phyloP scores from a whole-genome alignment of 2,797 vertebrate genomes.

The Margarornis squamiger region DNA sequence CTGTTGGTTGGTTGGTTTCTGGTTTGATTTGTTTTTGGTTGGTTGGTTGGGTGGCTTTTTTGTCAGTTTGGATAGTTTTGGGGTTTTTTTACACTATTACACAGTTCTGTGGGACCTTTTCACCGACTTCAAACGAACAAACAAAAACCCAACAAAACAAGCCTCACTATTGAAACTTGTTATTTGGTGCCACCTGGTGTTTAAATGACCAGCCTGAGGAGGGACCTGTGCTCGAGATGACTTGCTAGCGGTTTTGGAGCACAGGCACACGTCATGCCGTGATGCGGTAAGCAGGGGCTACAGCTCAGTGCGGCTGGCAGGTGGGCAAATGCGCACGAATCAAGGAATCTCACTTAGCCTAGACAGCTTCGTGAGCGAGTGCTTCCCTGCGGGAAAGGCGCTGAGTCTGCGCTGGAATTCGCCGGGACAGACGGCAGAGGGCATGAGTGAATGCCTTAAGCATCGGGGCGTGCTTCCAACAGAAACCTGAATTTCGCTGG shows the following conservation, averaged over 20 bases:
- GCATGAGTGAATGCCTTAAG: conserved; percentile 48
- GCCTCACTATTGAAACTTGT: neutral
- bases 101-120: neutral
- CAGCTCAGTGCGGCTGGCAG: neutral
- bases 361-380: fast-evolving
- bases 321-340: fast-evolving
- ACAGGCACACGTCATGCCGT: fast-evolving
- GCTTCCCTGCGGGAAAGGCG: no score
- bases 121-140: no score
- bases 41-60: neutral
- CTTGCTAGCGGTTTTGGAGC: fast-evolving
- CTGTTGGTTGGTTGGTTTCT: neutral
- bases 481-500: neutral
- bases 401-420: neutral
- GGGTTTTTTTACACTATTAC: neutral
- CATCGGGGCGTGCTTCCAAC: neutral
- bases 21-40: neutral
- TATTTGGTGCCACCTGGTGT: conserved; percentile 73
- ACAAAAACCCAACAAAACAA: fast-evolving
- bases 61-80: neutral
- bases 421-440: conserved; percentile 64
- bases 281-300: neutral
- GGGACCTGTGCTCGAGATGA: fast-evolving
- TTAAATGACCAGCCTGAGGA: neutral
- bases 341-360: fast-evolving